A percentile compares a stretch with the other conserved stretches of the same genome.
Conservation (phyloP, 2,113 vertebrate genomes). For the Chionomys nivalis region DNA sequence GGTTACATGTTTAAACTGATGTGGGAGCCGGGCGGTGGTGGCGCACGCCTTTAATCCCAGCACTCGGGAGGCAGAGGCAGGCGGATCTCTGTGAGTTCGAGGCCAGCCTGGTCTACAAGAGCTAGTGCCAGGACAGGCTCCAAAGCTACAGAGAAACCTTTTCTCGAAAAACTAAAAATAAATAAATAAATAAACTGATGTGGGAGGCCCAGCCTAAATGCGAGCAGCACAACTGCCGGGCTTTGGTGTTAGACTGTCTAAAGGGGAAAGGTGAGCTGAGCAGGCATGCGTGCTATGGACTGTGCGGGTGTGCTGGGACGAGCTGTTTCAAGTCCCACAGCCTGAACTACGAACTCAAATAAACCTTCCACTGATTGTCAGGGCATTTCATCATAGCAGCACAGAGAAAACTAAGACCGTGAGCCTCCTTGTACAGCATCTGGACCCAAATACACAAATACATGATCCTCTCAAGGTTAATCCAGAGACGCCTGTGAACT, state of each 20-base stretch:
- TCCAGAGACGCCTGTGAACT: background rate
- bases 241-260: background rate
- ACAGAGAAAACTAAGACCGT: background rate
- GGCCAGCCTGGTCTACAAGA: no score
- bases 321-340: background rate
- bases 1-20: no score
- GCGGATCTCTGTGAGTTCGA: no score
- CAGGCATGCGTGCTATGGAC: rapidly evolving
- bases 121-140: no score
- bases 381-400: background rate
- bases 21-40: no score
- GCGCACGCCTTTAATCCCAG: no score
- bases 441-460: background rate
- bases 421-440: background rate
- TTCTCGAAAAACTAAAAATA: no score
- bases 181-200: no score
- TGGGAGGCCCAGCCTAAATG: background rate
- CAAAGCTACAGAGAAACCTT: no score
- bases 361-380: background rate
- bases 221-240: background rate
- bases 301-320: background rate
- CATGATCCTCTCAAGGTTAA: background rate
- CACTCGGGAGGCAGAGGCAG: no score
- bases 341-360: background rate
- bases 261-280: background rate